Evolutionary conservation across 2,113 vertebrate species (phyloP).

Genomic region (Ophthalmolycus amberensis): DNA sequence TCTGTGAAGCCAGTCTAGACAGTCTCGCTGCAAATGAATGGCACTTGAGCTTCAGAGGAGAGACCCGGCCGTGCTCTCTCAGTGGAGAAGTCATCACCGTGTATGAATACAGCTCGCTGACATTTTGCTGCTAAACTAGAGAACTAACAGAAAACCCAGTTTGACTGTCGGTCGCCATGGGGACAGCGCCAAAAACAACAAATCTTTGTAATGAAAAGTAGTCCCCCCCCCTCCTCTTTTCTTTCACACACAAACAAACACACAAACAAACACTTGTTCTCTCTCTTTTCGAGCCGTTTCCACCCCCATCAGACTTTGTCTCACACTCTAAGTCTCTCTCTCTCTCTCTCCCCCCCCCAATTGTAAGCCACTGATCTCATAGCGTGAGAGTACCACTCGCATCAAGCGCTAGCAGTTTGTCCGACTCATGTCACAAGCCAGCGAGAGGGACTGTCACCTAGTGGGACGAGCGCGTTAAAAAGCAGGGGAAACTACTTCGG

Average conservation of each 20-base stretch:
- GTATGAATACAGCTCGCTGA: constrained; percentile 60
- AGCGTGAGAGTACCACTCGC: constrained; percentile 52
- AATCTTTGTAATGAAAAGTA: constrained; percentile 57
- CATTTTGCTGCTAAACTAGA: constrained; percentile 61
- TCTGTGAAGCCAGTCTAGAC: constrained; percentile 77
- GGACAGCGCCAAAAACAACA: constrained; percentile 55
- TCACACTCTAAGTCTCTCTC: neutral
- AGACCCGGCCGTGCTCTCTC: constrained; percentile 67
- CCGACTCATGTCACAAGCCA: constrained; percentile 56
- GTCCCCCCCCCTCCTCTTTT: constrained; percentile 4
- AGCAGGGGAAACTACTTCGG: constrained; percentile 12
- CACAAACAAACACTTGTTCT: constrained; percentile 8
- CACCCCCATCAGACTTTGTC: constrained; percentile 34
- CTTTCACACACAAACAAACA: neutral
- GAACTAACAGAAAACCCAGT: constrained; percentile 43
- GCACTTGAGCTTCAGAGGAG: constrained; percentile 55
- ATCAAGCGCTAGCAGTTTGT: constrained; percentile 39
- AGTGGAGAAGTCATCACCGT: constrained; percentile 56
- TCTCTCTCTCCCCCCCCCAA: neutral
- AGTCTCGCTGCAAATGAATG: constrained; percentile 70
- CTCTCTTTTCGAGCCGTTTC: constrained; percentile 44
- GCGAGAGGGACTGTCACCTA: constrained; percentile 16
- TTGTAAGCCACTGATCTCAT: constrained; percentile 63
- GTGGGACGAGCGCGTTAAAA: constrained; percentile 29
- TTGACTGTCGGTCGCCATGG: constrained; percentile 60